phyloP scores from a whole-genome alignment of 2,888 invertebrate species.

The Leptinotarsa juncta region DNA sequence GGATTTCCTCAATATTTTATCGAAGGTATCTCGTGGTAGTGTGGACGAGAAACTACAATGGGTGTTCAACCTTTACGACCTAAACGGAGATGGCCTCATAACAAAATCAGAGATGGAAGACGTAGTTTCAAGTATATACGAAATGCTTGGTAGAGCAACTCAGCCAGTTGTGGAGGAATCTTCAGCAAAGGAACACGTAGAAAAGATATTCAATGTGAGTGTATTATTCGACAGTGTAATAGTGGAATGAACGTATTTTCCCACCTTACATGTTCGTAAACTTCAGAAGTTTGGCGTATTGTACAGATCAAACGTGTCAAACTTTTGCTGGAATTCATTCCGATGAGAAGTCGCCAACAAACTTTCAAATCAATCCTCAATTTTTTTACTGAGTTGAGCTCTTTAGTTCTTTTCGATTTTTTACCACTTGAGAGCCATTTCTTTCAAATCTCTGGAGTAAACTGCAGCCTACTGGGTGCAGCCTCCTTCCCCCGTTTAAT shows the following conservation, averaged over 20 bases:
- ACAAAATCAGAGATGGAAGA: slow-evolving; percentile 86
- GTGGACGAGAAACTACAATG: slow-evolving; percentile 88
- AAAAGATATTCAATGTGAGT: slow-evolving; percentile 86
- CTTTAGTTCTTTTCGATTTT: no score
- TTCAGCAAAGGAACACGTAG: slow-evolving; percentile 86
- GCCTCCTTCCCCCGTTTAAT: no score
- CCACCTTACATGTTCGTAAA: no score
- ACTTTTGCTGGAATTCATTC: no score
- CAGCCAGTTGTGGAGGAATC: slow-evolving; percentile 78
- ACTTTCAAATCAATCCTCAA: no score
- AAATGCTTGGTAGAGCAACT: slow-evolving; percentile 85
- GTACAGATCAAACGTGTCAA: no score
- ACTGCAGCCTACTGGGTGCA: no score
- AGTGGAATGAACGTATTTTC: not conserved
- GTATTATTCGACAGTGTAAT: slow-evolving; percentile 6
- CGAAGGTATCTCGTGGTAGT: slow-evolving; percentile 85
- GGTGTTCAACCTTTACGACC: slow-evolving; percentile 90
- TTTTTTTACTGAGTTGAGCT: no score
- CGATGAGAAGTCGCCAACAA: no score
- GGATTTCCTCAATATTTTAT: slow-evolving; percentile 87
- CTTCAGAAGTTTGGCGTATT: no score
- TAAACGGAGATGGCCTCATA: slow-evolving; percentile 87
- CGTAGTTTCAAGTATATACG: slow-evolving; percentile 87
- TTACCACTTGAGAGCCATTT: no score
- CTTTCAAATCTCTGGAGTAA: no score